These are phyloP conservation scores for Mormoops blainvillei DNA, from an alignment of 2,113 vertebrate genomes.

Conservation along the genomic window DNA sequence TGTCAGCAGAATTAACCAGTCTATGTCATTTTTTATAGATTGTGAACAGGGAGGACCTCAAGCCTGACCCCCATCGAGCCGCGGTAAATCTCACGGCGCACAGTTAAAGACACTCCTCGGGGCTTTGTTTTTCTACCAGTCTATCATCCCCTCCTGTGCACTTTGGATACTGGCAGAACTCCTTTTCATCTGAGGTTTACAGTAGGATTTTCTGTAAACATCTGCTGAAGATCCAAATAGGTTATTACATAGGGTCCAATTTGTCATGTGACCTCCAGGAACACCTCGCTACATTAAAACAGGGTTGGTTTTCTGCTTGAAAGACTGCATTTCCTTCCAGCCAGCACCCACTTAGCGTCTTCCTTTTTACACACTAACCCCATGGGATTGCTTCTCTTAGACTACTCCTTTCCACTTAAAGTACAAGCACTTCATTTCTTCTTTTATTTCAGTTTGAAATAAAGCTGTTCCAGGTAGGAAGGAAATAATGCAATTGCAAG, in stretches of 20 bases:
- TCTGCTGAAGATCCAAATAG: not conserved
- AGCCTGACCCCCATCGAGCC: not conserved
- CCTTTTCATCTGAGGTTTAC: conserved; percentile 13
- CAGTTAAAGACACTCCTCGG: conserved; percentile 19
- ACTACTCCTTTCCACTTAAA: not conserved
- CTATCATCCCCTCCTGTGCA: not conserved
- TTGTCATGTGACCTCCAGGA: not conserved
- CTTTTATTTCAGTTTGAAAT: not conserved
- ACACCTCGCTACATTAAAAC: not conserved
- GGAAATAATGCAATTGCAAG: not conserved
- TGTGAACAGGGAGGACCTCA: not conserved
- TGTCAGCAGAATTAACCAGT: conserved; percentile 35
- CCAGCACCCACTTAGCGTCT: not conserved
- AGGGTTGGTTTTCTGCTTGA: not conserved
- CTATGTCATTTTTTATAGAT: conserved; percentile 39
- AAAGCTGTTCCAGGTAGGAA: not conserved
- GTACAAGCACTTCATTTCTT: not conserved
- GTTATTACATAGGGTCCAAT: not conserved
- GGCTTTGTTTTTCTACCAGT: not conserved
- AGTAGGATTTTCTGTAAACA: not conserved
- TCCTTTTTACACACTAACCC: not conserved
- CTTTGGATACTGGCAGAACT: not conserved
- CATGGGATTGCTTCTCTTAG: not conserved
- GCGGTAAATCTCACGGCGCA: conserved; percentile 20
- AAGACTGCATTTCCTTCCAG: not conserved